phyloP scores from a whole-genome alignment of 2,113 vertebrate species.

The Heptranchias perlo region DNA sequence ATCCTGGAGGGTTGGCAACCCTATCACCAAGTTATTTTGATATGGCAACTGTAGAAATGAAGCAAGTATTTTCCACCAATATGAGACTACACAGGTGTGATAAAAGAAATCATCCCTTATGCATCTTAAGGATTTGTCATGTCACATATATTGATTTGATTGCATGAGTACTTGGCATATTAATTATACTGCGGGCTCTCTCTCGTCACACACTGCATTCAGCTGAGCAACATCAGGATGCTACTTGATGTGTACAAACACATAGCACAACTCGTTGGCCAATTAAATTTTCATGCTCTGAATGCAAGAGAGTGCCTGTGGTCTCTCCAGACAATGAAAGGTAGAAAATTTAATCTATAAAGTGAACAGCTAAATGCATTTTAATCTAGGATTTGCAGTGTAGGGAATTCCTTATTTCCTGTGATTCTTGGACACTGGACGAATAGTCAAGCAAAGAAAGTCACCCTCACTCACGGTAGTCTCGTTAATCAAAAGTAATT shows the following conservation, averaged over 20 bases:
- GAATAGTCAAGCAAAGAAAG: too few relatives aligned
- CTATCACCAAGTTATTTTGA: neutral
- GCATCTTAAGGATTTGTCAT: neutral
- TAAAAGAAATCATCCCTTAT: neutral
- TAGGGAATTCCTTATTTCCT: too few relatives aligned
- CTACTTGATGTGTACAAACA: neutral
- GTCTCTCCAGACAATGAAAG: neutral
- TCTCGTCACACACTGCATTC: neutral
- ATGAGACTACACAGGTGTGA: neutral
- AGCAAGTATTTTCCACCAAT: neutral
- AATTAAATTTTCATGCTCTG: neutral
- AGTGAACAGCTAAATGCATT: neutral
- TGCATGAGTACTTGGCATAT: neutral
- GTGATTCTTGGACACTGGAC: too few relatives aligned
- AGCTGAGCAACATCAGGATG: neutral
- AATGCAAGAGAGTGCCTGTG: neutral
- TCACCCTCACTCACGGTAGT: too few relatives aligned
- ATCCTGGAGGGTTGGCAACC: too few relatives aligned
- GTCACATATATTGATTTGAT: neutral
- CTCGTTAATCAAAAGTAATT: too few relatives aligned
- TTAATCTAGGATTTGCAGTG: neutral
- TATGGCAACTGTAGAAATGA: neutral
- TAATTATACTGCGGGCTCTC: neutral
- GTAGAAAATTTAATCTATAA: neutral
- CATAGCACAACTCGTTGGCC: neutral